Conservation (phyloP, 2,797 vertebrate species). For the Halcyon leucocephala region DNA sequence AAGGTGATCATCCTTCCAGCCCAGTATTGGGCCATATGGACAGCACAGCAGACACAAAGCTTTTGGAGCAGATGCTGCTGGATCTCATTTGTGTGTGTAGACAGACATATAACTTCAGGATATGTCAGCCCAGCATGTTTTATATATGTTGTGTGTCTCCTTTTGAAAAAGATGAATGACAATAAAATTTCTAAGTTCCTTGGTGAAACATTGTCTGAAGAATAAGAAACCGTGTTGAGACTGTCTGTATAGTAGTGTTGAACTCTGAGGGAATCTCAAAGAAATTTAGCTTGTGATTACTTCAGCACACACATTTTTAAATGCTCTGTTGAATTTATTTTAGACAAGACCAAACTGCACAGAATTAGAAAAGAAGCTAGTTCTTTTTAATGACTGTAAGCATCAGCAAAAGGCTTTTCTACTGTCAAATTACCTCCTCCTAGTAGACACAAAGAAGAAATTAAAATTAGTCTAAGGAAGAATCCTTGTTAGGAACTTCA, state of each 20-base stretch:
- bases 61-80: neutral
- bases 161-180: neutral
- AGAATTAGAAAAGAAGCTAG: conserved; percentile 57
- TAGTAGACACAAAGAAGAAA: conserved; percentile 58
- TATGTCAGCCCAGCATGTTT: neutral
- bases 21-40: neutral
- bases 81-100: neutral
- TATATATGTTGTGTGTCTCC: neutral
- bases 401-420: conserved; percentile 50
- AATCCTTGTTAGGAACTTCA: conserved; percentile 49
- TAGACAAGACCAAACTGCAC: conserved; percentile 41
- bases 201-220: neutral
- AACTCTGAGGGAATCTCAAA: neutral
- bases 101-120: neutral
- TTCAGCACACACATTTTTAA: conserved; percentile 50
- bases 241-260: neutral
- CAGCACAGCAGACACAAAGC: neutral
- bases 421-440: conserved; percentile 54
- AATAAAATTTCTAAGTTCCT: neutral
- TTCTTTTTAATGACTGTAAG: conserved; percentile 65
- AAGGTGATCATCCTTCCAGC: neutral
- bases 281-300: conserved; percentile 9
- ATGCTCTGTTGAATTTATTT: conserved; percentile 57
- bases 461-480: conserved; percentile 48
- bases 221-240: neutral